Evolutionary conservation across 2,113 vertebrate species (phyloP).

Genomic region (Neotoma lepida): DNA sequence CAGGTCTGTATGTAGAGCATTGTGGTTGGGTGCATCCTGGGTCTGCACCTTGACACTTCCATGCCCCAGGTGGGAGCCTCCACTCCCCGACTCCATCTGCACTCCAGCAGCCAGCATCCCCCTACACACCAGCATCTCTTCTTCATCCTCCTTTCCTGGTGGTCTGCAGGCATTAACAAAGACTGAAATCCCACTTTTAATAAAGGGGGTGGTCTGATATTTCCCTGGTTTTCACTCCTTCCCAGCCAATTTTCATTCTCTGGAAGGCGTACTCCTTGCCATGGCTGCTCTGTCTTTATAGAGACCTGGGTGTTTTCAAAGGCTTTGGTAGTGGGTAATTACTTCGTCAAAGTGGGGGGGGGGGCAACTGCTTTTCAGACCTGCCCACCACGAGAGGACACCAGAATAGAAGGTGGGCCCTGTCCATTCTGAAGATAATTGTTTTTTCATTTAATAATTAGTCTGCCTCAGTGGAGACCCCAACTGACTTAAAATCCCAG

Average conservation of each 20-base stretch:
- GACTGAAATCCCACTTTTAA: neutral
- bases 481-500: conserved; percentile 74
- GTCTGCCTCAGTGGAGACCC: conserved; percentile 70
- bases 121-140: neutral
- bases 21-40: neutral
- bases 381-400: conserved; percentile 55
- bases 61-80: neutral
- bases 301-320: conserved; percentile 37
- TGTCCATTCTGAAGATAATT: conserved; percentile 64
- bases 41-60: neutral
- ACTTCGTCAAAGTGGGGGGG: neutral
- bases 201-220: neutral
- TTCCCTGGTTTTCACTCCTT: conserved; percentile 24
- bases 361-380: conserved; percentile 72
- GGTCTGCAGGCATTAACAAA: neutral
- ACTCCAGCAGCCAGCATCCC: neutral
- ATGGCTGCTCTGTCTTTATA: conserved; percentile 51
- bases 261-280: neutral
- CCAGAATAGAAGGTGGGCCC: conserved; percentile 73
- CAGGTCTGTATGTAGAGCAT: neutral
- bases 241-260: conserved; percentile 32
- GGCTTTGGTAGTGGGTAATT: conserved; percentile 28
- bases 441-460: conserved; percentile 69
- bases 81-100: neutral
- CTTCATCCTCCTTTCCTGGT: neutral